Percentiles rank a stretch among this genome's conserved stretches.
These are phyloP conservation scores for Chondrosia reniformis DNA, from an alignment of 37 sponge, comb jelly and placozoan species.

Conservation along the genomic window DNA sequence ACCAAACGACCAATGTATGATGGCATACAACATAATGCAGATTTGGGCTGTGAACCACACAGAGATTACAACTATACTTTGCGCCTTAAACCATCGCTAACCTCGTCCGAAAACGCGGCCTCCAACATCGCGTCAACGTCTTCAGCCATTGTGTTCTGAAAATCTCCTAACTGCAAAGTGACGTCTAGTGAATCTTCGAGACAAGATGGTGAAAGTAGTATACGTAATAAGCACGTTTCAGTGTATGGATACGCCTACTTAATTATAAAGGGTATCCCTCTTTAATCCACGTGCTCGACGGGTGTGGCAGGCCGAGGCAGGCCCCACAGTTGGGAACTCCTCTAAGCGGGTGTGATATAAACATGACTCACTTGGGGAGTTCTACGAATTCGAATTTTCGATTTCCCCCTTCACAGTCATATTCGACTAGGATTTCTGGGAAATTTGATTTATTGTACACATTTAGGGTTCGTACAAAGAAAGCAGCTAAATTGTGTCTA, in stretches of 20 bases:
- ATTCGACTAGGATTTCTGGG: no score
- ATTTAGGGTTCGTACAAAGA: no score
- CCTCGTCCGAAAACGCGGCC: slow-evolving; percentile 13
- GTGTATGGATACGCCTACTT: neutral
- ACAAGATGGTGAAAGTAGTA: neutral
- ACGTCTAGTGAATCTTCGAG: neutral
- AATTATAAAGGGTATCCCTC: slow-evolving; percentile 1
- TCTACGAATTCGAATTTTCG: no score
- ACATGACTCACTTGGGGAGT: no score
- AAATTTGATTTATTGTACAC: no score
- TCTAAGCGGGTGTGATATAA: no score
- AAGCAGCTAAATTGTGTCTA: no score
- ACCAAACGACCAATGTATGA: neutral
- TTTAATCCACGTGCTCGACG: neutral
- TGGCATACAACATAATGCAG: neutral
- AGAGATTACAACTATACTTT: neutral
- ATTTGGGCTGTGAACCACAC: neutral
- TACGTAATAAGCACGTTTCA: neutral
- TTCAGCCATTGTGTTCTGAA: slow-evolving; percentile 6
- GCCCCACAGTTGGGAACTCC: no score
- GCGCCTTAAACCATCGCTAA: neutral
- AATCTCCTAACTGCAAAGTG: neutral
- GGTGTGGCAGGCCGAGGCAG: no score
- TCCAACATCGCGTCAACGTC: slow-evolving; percentile 20
- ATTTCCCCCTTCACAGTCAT: no score